Conservation (phyloP, 2,888 invertebrate species). For the Drosophila pegasa region DNA sequence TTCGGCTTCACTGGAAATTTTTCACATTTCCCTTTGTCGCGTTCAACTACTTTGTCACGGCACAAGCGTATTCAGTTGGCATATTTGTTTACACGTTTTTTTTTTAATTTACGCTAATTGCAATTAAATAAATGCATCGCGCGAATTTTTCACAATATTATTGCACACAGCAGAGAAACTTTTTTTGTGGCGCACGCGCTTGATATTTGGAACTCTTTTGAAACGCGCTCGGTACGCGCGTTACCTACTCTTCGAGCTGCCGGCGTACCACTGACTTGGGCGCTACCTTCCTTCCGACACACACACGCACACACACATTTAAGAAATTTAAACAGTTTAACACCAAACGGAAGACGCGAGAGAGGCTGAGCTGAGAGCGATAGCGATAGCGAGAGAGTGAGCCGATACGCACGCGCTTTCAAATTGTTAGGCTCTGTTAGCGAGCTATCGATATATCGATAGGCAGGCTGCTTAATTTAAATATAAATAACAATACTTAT, state of each 20-base stretch:
- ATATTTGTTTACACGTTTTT: constrained; percentile 8
- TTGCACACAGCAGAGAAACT: constrained; percentile 19
- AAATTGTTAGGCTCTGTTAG: background rate
- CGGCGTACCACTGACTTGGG: constrained; percentile 51
- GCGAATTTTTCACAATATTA: constrained; percentile 22
- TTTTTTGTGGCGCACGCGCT: constrained; percentile 40
- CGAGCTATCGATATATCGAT: constrained; percentile 41
- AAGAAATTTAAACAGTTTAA: constrained; percentile 40
- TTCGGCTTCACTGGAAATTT: constrained; percentile 25
- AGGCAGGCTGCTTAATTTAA: background rate
- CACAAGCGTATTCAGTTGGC: background rate
- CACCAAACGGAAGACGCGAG: background rate
- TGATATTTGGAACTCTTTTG: background rate
- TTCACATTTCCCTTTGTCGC: constrained; percentile 28
- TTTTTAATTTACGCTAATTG: constrained; percentile 12
- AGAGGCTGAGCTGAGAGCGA: constrained; percentile 3
- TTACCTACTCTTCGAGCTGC: constrained; percentile 44
- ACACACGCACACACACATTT: background rate
- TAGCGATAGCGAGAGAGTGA: background rate
- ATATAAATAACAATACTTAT: background rate
- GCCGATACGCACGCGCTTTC: constrained; percentile 46
- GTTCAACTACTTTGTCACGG: constrained; percentile 9
- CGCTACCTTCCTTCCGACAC: constrained; percentile 24
- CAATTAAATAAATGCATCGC: constrained; percentile 12
- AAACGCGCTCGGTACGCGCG: background rate